Evolutionary conservation across 2,888 invertebrate species (phyloP), one percentile per base, ranked within the genome.

Genomic region (Tupiocoris notatus): DNA sequence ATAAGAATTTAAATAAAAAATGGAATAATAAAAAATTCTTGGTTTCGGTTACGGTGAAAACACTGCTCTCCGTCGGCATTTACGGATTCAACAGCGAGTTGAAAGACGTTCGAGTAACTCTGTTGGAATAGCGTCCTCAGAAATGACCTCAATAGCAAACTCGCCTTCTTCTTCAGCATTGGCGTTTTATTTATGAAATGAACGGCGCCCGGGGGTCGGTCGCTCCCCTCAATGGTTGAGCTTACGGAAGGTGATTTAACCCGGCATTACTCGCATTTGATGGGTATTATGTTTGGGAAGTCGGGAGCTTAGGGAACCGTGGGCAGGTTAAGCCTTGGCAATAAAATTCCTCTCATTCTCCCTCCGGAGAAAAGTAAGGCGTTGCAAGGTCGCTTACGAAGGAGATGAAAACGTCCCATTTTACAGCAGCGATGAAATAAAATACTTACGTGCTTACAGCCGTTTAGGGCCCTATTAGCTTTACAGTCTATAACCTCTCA

Each of bases 351-450:
- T n/a, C n/a, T n/a, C 39, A 39, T 7, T 12, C 39, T 12, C 39
- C 39, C 39, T 39, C 3, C 3, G 39, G 6, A 39, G 39, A 39
- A 39, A 39, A 12, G 39, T 39, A 7, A 12, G 39, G 39, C 39
- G 3, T 7, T 12, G 39, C 39, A 39, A 64, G 17, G 21, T 59
- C 63, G 63, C 22, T 22, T 21, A 63, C 22, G 64, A 64, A 64
- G 16, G 64, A 64, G 63, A 63, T 63, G 63, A 63, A 63, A 64
- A 64, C 24, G 23, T 24, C 24, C 39, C 39, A 24, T 64, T 64
- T 64, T 64, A 64, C 64, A 25, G 64, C 64, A 18, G 25, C 25
- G 63, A 24, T 1, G 64, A 25, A 24, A 64, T 64, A 24, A 24
- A 64, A 64, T 64, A 64, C 64, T 64, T 17, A 24, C 25, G 64